These are phyloP conservation scores for Chironomus tepperi DNA, from an alignment of 1,140 invertebrate species.

Conservation along the genomic window DNA sequence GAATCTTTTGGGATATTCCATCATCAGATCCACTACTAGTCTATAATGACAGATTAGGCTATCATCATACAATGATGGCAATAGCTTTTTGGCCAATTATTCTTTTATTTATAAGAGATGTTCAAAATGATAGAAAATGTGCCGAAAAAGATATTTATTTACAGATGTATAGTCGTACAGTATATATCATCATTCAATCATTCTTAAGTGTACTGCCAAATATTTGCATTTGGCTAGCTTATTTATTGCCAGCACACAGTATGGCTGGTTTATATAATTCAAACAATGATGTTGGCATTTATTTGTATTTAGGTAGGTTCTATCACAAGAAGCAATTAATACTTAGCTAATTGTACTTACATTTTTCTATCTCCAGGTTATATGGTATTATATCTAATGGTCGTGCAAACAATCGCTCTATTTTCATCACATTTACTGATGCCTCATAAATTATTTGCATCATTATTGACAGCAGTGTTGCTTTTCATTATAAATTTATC, in stretches of 20 bases:
- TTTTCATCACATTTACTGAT: conserved; percentile 42
- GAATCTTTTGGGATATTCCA: conserved; percentile 82
- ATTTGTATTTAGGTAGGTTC: conserved; percentile 60
- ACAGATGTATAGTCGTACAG: conserved; percentile 65
- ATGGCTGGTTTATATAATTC: conserved; percentile 70
- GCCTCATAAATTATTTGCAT: conserved; percentile 48
- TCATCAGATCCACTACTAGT: conserved; percentile 59
- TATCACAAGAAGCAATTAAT: conserved; percentile 5
- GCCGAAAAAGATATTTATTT: conserved; percentile 71
- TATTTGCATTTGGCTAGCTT: conserved; percentile 64
- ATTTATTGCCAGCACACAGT: conserved; percentile 76
- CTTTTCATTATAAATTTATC: conserved; percentile 51
- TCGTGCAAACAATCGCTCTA: conserved; percentile 60
- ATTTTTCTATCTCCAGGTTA: conserved; percentile 45
- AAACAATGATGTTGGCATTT: conserved; percentile 53
- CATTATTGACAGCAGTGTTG: conserved; percentile 52
- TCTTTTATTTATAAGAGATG: conserved; percentile 57
- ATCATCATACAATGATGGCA: conserved; percentile 73
- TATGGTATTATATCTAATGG: conserved; percentile 67
- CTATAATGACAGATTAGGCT: conserved; percentile 68
- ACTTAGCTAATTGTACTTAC: conserved; percentile 24
- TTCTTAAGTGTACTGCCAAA: conserved; percentile 33
- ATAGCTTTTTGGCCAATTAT: conserved; percentile 68
- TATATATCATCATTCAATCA: conserved; percentile 55
- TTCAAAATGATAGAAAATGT: conserved; percentile 54